A percentile compares a stretch with the other conserved stretches of the same genome.
phyloP scores from a whole-genome alignment of 2,113 vertebrate genomes.

The Amblyornis subalaris region DNA sequence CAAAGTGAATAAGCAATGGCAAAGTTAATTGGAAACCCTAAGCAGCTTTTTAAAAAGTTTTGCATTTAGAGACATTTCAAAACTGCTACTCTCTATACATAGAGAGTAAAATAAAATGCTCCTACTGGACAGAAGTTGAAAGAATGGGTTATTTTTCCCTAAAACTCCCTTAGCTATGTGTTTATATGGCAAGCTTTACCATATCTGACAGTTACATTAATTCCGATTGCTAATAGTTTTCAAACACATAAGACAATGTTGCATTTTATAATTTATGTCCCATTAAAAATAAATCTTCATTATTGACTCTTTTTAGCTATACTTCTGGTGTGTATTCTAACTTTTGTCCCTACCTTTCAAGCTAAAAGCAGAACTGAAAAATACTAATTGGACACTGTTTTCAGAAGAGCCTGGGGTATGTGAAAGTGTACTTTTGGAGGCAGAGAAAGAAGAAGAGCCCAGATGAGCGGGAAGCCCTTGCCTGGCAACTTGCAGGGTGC shows the following conservation, averaged over 20 bases:
- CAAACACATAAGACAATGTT: neutral
- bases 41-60: neutral
- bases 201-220: neutral
- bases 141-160: neutral
- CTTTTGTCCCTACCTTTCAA: neutral
- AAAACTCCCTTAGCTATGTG: neutral
- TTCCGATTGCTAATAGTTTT: neutral
- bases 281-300: neutral
- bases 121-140: neutral
- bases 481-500: neutral
- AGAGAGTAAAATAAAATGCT: neutral
- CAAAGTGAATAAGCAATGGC: neutral
- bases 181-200: neutral
- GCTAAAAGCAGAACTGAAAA: neutral
- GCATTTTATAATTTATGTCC: neutral
- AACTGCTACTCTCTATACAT: neutral
- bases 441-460: neutral
- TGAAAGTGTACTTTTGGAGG: neutral
- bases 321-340: neutral
- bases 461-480: neutral
- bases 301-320: neutral
- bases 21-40: neutral
- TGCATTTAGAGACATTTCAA: neutral
- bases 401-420: neutral
- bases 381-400: neutral